These are phyloP conservation scores for Steromphala cineraria DNA, from an alignment of 2,888 invertebrate species.

Conservation along the genomic window DNA sequence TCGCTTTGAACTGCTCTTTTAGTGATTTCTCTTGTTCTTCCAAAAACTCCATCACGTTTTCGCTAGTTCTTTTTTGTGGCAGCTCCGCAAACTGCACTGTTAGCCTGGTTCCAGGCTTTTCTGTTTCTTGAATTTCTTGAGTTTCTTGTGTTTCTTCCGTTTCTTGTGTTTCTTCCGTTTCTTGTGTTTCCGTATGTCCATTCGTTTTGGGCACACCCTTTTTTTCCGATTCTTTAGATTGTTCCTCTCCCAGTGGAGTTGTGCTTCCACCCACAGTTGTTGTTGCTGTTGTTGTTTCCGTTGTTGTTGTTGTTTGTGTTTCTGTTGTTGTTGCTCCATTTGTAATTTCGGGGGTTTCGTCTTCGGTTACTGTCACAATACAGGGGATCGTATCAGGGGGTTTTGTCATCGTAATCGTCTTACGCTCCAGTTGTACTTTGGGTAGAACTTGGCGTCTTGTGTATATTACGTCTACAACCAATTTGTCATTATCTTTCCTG, in stretches of 20 bases:
- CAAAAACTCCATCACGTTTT: constrained; percentile 65
- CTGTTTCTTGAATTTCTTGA: background rate
- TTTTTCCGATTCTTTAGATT: background rate
- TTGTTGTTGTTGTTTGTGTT: constrained; percentile 43
- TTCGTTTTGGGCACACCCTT: constrained; percentile 23
- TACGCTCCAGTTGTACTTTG: constrained; percentile 59
- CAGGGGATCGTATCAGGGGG: constrained; percentile 39
- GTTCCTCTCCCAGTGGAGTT: constrained; percentile 53
- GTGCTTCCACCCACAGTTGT: constrained; percentile 60
- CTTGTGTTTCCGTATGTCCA: constrained; percentile 3
- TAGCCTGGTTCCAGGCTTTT: constrained; percentile 28
- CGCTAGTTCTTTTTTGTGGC: constrained; percentile 49
- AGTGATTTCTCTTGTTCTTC: constrained; percentile 58
- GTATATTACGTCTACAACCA: constrained; percentile 54
- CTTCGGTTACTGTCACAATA: constrained; percentile 28
- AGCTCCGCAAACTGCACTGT: constrained; percentile 44
- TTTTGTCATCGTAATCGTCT: constrained; percentile 58
- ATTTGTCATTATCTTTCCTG: constrained; percentile 51
- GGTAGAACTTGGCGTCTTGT: constrained; percentile 55
- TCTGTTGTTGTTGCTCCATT: constrained; percentile 37
- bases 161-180: background rate
- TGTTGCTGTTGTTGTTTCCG: constrained; percentile 33
- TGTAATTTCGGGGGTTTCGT: constrained; percentile 21
- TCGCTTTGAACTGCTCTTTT: constrained; percentile 38
- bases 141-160: background rate